Evolutionary conservation across 2,113 vertebrate genomes (phyloP), one percentile per base, ranked within the genome.

Genomic region (Oophaga pumilio): DNA sequence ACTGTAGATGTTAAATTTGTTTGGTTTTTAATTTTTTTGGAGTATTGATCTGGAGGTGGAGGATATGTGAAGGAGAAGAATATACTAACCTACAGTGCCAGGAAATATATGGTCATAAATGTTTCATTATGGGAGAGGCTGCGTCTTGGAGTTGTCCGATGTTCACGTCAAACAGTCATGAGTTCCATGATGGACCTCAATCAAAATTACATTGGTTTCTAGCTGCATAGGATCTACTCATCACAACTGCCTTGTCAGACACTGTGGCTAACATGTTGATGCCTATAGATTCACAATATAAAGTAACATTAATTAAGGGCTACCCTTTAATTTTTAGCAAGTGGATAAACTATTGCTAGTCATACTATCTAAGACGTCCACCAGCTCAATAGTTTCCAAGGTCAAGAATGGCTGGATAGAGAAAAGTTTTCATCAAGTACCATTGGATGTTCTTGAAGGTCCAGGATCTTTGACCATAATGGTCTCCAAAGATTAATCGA

Each of bases 1-100:
- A 24, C 56, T 52, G 74, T 52, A n/a, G 84, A 17, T 85, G 84
- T 77, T 76, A 50, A 69, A 33, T 71, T 56, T 71, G 22, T 69
- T 71, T 87, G 11, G 4, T 60, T 66, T 43, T 43, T 43, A 43
- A 43, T 43, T 43, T 43, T 73, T 64, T 52, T 87, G 71, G 73
- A 56, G 77, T 60, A 68, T 43, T n/a, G 24, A 24, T 66, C 15
- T 33, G 76, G 64, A 87, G 62, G 11, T 26, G n/a, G 12, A 11
- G 24, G 15, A 13, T 60, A 17, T 59, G 26, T 49, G 56, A 85
- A 24, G 69, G 68, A 43, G 43, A 59, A 73, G 20, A 81, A 80
- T 20, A 66, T 76, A 43, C 11, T 22, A 76, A 24, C 22, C 14
- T 57, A 59, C 66, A 71, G 28, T 87, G 77, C 62, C 28, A 57